A percentile compares a stretch with the other conserved stretches of the same genome.
Conservation (phyloP, 2,888 invertebrate species). For the Hirtodrosophila trivittata region DNA sequence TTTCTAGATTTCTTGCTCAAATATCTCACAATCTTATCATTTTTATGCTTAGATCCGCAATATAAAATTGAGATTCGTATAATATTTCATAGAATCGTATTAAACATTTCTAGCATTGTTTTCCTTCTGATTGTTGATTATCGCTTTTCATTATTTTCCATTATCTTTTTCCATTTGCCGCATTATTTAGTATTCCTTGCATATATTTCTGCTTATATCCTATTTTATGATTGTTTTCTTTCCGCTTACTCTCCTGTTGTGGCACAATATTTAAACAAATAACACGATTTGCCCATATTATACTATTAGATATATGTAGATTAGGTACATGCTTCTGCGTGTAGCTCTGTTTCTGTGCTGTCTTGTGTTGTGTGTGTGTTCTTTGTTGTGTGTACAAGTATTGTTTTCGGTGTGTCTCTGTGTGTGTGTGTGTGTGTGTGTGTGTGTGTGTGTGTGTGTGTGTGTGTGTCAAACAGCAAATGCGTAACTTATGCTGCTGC, state of each 20-base stretch:
- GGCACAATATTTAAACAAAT: slow-evolving; percentile 10
- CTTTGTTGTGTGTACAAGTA: too few relatives aligned
- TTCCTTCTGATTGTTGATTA: too few relatives aligned
- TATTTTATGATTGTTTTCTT: neutral
- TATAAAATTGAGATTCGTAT: too few relatives aligned
- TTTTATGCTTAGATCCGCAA: too few relatives aligned
- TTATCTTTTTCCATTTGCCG: slow-evolving; percentile 2
- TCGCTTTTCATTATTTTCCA: too few relatives aligned
- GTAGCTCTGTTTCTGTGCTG: slow-evolving; percentile 1
- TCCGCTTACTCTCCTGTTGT: neutral
- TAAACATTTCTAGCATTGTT: too few relatives aligned
- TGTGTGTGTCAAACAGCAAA: slow-evolving; percentile 16
- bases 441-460: neutral
- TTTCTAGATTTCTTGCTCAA: too few relatives aligned
- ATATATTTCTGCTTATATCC: neutral
- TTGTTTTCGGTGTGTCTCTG: neutral
- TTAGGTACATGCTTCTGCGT: neutral
- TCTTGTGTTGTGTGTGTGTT: neutral
- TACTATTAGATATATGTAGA: neutral
- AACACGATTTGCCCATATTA: slow-evolving; percentile 18
- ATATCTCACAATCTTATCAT: too few relatives aligned
- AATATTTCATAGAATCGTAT: too few relatives aligned
- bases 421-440: slow-evolving; percentile 6
- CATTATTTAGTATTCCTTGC: neutral
- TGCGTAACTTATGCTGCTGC: slow-evolving; percentile 35